Evolutionary conservation across 2,113 vertebrate species (phyloP).

Genomic region (Cepphus grylle): DNA sequence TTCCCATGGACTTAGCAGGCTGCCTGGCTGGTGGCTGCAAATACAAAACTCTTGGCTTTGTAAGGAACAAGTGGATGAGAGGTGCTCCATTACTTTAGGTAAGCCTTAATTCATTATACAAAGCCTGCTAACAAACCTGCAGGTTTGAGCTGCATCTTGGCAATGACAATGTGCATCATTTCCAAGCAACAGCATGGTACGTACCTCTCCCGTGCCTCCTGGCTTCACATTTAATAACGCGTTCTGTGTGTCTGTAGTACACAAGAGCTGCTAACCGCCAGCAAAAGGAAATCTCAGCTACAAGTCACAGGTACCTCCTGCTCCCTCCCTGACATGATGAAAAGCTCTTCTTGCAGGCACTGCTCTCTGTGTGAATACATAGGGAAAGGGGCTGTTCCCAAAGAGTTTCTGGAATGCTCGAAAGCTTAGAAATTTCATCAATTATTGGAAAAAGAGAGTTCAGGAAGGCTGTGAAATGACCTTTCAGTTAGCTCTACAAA

Average conservation of each 20-base stretch:
- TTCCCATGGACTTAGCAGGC: fast-evolving
- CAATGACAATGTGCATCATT: neutral
- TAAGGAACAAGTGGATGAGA: neutral
- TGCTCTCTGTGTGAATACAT: neutral
- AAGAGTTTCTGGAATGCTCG: neutral
- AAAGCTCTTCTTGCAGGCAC: neutral
- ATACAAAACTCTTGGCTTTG: neutral
- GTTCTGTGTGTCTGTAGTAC: neutral
- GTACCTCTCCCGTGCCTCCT: neutral
- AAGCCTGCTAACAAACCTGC: neutral
- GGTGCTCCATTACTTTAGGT: neutral
- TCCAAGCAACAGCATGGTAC: neutral
- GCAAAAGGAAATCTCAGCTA: neutral
- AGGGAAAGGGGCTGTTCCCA: neutral
- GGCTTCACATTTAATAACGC: neutral
- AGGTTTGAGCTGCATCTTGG: neutral
- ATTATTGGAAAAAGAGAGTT: neutral
- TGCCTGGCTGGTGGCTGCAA: neutral
- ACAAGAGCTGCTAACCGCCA: neutral
- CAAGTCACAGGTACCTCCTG: neutral
- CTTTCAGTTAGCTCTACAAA: neutral
- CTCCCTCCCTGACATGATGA: fast-evolving
- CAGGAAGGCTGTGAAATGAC: neutral
- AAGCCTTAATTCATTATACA: neutral
- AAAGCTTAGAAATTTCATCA: neutral